Conservation (phyloP, 2,113 vertebrate species). For the Perca fluviatilis region DNA sequence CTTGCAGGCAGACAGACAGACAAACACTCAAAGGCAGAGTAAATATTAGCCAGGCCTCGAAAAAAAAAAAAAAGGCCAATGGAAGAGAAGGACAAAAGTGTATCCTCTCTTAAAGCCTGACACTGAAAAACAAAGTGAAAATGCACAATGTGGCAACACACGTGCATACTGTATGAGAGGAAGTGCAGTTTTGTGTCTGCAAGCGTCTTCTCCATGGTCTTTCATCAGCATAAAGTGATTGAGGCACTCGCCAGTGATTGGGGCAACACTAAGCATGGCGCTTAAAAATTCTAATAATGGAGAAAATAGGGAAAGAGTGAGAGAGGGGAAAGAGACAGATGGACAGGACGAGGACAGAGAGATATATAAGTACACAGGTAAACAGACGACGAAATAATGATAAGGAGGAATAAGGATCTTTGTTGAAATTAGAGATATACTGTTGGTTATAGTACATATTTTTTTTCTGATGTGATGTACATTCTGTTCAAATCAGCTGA, state of each 20-base stretch:
- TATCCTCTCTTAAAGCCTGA: constrained; percentile 32
- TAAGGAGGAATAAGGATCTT: background rate
- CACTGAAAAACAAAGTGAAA: constrained; percentile 21
- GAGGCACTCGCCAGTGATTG: constrained; percentile 65
- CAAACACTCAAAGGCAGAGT: constrained; percentile 64
- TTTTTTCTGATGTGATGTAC: background rate
- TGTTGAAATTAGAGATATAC: background rate
- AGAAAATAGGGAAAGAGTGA: constrained; percentile 11
- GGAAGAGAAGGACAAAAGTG: constrained; percentile 46
- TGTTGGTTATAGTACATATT: background rate
- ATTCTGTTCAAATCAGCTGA: constrained; percentile 7
- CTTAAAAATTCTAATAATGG: constrained; percentile 37
- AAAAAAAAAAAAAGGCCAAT: background rate
- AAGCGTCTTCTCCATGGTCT: constrained; percentile 23
- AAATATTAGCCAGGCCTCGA: constrained; percentile 53
- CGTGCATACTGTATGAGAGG: background rate
- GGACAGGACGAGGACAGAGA: background rate
- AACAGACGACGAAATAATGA: too few species aligned
- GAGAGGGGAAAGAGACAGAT: background rate
- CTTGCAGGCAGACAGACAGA: constrained; percentile 42
- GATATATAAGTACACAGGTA: background rate
- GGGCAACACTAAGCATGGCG: constrained; percentile 41
- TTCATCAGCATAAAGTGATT: constrained; percentile 72
- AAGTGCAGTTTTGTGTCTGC: constrained; percentile 31
- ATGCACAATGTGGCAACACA: constrained; percentile 5